phyloP scores from a whole-genome alignment of 92 coral and sea anemone genomes.

The Palythoa grandiflora region DNA sequence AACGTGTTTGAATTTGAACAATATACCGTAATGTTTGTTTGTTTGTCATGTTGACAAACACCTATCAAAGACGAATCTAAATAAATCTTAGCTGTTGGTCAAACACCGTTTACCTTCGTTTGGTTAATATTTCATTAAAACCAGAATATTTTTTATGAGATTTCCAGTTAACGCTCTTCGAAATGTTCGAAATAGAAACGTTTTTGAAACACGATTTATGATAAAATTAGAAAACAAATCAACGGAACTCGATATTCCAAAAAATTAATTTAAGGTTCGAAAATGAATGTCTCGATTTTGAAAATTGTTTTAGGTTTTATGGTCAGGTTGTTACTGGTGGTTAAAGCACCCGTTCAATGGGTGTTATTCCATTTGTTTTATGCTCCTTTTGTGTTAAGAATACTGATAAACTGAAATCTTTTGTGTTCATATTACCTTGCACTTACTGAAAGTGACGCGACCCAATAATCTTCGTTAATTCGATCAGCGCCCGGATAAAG shows the following conservation, averaged over 20 bases:
- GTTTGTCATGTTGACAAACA: neutral
- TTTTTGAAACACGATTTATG: neutral
- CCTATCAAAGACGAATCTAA: neutral
- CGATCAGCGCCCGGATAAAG: neutral
- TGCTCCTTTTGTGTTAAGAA: neutral
- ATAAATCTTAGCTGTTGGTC: neutral
- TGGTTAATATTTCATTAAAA: neutral
- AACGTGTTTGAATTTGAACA: too few relatives aligned
- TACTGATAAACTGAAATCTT: neutral
- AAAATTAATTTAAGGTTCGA: neutral
- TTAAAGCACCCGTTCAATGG: conserved; percentile 8
- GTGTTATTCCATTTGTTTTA: neutral
- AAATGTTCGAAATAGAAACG: neutral
- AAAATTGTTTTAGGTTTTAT: conserved; percentile 10
- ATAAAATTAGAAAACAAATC: neutral
- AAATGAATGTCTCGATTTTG: neutral
- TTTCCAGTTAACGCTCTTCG: neutral
- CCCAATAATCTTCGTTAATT: neutral
- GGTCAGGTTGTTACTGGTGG: conserved; percentile 38
- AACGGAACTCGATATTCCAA: neutral
- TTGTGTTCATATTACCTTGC: neutral
- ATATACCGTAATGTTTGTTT: neutral
- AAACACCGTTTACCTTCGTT: neutral
- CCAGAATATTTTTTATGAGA: neutral
- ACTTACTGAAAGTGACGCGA: neutral